These are phyloP conservation scores for Scyliorhinus canicula DNA, from an alignment of 2,797 vertebrate genomes.

Conservation along the genomic window DNA sequence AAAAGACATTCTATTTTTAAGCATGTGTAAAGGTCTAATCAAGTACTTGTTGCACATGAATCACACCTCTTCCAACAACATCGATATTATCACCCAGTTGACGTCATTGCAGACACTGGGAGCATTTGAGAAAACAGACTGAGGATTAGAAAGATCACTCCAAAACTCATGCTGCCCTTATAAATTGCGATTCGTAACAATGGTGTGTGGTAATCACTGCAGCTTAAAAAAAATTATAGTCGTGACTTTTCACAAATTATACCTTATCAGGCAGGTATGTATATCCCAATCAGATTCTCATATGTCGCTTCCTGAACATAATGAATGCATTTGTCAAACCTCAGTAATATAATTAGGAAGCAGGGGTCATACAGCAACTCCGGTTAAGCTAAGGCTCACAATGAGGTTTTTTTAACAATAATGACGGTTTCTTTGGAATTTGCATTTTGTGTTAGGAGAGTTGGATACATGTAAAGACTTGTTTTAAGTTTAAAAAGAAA, in stretches of 20 bases:
- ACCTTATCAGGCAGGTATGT: background rate
- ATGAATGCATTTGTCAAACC: background rate
- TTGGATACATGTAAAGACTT: background rate
- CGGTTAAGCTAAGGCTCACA: background rate
- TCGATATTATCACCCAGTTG: background rate
- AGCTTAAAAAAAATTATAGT: no score
- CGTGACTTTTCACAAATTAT: background rate
- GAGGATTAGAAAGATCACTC: background rate
- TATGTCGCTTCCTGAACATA: background rate
- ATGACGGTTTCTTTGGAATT: background rate
- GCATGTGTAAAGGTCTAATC: background rate
- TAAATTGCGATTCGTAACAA: background rate
- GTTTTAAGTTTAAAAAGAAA: no score
- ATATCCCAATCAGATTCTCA: background rate
- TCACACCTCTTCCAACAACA: background rate
- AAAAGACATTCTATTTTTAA: background rate
- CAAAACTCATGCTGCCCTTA: background rate
- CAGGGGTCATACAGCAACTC: background rate
- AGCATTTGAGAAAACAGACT: background rate
- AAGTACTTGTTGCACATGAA: background rate
- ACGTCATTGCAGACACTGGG: background rate
- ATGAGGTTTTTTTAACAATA: background rate
- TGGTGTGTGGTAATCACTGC: background rate
- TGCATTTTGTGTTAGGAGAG: background rate
- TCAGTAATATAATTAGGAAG: background rate